Evolutionary conservation across 2,888 invertebrate species (phyloP).

Genomic region (Tetranychus truncatus): DNA sequence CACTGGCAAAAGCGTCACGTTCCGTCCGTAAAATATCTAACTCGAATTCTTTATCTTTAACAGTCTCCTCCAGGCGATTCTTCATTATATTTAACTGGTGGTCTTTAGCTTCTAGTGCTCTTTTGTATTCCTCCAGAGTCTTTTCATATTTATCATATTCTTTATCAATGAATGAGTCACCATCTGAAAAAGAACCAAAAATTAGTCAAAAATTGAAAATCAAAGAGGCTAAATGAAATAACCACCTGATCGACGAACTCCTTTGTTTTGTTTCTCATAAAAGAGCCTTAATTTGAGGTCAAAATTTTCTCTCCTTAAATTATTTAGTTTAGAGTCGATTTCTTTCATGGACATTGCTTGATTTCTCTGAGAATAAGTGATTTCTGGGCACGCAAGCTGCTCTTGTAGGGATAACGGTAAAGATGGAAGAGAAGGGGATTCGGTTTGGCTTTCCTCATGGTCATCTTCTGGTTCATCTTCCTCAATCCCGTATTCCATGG

Average conservation of each 20-base stretch:
- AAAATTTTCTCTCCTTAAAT: slow-evolving; percentile 74
- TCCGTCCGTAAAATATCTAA: background rate
- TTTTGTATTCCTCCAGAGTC: background rate
- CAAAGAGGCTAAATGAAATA: background rate
- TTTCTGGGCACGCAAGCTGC: background rate
- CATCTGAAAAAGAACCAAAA: background rate
- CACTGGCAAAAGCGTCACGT: background rate
- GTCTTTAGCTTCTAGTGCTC: background rate
- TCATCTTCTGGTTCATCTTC: too few species aligned
- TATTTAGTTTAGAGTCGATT: slow-evolving; percentile 37
- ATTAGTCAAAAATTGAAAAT: background rate
- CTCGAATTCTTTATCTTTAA: background rate
- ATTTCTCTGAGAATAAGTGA: background rate
- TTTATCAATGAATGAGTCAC: background rate
- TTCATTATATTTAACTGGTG: background rate
- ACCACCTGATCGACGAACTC: background rate
- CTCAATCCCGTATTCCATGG: too few species aligned
- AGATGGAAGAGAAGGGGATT: slow-evolving; percentile 6
- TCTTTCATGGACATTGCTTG: slow-evolving; percentile 12
- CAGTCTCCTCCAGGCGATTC: background rate
- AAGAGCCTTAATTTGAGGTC: slow-evolving; percentile 73
- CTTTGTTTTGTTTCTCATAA: slow-evolving; percentile 42
- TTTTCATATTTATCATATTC: background rate
- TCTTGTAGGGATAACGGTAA: background rate
- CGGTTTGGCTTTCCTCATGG: background rate